Conservation (phyloP, 2,888 invertebrate species). For the Athetis lepigone region DNA sequence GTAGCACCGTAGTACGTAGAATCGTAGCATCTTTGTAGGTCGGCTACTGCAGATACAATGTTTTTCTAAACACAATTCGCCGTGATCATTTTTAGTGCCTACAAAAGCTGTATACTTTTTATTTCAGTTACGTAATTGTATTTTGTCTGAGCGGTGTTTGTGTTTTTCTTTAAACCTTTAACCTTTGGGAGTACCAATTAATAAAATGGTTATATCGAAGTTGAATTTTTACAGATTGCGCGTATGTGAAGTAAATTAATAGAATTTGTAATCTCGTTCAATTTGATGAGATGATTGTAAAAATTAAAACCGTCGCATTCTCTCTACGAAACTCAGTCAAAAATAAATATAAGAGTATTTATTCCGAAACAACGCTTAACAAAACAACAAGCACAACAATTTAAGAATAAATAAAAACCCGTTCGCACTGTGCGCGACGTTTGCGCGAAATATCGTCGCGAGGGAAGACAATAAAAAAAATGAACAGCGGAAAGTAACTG, state of each 20-base stretch:
- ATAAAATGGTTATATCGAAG: neutral
- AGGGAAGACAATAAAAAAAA: slow-evolving; percentile 66
- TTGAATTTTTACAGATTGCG: too few relatives aligned
- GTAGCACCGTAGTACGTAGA: slow-evolving; percentile 50
- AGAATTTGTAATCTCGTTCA: neutral
- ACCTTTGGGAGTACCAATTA: neutral
- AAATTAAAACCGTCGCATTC: too few relatives aligned
- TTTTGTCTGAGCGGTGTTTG: slow-evolving; percentile 1
- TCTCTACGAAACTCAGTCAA: neutral
- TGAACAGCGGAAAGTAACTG: slow-evolving; percentile 66
- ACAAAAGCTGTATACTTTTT: slow-evolving; percentile 23
- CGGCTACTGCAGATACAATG: slow-evolving; percentile 57
- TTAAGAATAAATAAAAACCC: slow-evolving; percentile 60
- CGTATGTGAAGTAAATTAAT: too few relatives aligned
- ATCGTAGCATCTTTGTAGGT: slow-evolving; percentile 68
- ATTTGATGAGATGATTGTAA: too few relatives aligned
- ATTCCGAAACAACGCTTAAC: slow-evolving; percentile 10
- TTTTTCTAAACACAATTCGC: slow-evolving; percentile 53
- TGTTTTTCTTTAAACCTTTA: neutral
- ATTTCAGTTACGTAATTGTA: slow-evolving; percentile 3
- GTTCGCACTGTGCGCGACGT: slow-evolving; percentile 59
- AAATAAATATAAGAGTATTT: slow-evolving; percentile 17
- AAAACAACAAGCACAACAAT: slow-evolving; percentile 44
- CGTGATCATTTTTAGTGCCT: slow-evolving; percentile 31
- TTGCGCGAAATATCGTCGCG: slow-evolving; percentile 59